Evolutionary conservation across 2,888 invertebrate species (phyloP), one percentile per base, ranked within the genome.

Genomic region (Tipula helvola): DNA sequence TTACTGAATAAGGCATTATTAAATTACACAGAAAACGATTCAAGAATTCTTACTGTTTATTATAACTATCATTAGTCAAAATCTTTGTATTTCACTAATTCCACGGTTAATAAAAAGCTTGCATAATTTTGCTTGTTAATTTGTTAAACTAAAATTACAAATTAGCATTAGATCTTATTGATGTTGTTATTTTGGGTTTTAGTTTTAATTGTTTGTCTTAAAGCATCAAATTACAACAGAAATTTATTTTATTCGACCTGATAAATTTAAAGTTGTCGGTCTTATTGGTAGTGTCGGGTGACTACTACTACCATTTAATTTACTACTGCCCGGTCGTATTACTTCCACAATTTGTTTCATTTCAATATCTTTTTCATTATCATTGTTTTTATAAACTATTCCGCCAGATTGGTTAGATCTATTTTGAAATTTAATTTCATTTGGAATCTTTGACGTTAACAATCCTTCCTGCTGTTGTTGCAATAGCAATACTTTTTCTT

Each of bases 251-350:
- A 28, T 71, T 71, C 39, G 86, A 86, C 86, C 86, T 86, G 52
- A 36, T 52, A 86, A 86, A 57, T 86, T 86, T 57, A 86, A 86
- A 42, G 86, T 86, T 52, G 86, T 86, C 28, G 86, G 86, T 86
- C 86, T 52, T 57, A 57, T 42, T 36, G 86, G 36, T 28, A 2
- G 71, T 28, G 71, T 28, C 4, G 71, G 71, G 2, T 71, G 71
- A 71, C 18, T 71, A 71, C 71, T 71, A 71, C 71, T 71, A 71
- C 71, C 71, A 28, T 71, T 71, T 18, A 71, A 28, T 28, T 28
- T 71, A 71, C 71, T 71, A 71, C 71, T 71, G 28, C 28, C 71
- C 28, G 18, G 8, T 71, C 71, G 71, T 3, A 71, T 71, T 71
- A 71, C 28, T 10, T 71, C 71, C 71, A 39, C 84, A 84, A 84